phyloP scores from a whole-genome alignment of 2,888 invertebrate genomes.

The Dynastes grantii region DNA sequence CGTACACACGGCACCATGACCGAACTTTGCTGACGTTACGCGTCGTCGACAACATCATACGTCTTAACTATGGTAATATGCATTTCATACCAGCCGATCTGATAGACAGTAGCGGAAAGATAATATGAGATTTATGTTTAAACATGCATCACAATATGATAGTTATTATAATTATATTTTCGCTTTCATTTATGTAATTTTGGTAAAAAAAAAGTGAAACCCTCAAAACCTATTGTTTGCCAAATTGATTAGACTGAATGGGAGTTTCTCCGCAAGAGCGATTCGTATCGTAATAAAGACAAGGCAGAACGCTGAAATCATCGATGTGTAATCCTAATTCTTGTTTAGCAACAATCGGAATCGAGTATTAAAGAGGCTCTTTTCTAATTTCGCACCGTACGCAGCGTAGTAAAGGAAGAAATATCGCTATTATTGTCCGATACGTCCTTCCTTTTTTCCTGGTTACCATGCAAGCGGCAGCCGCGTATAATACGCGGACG shows the following conservation, averaged over 20 bases:
- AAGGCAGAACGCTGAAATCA: constrained; percentile 21
- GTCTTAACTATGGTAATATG: constrained; percentile 47
- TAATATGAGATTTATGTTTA: too few species aligned
- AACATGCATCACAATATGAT: too few species aligned
- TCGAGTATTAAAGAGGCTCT: constrained; percentile 50
- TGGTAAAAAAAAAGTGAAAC: too few species aligned
- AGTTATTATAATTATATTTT: too few species aligned
- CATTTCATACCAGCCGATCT: neutral
- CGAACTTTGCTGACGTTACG: constrained; percentile 26
- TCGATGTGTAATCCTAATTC: constrained; percentile 57
- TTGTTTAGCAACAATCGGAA: constrained; percentile 62
- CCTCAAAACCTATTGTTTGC: constrained; percentile 19
- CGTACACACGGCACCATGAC: neutral
- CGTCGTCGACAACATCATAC: constrained; percentile 38
- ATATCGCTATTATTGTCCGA: neutral
- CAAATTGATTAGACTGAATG: constrained; percentile 32
- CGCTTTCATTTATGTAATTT: too few species aligned
- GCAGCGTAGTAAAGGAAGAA: constrained; percentile 11
- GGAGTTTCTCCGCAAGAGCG: constrained; percentile 27
- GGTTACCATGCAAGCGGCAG: constrained; percentile 1
- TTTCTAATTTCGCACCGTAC: constrained; percentile 39
- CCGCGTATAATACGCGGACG: constrained; percentile 56
- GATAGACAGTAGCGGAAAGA: too few species aligned
- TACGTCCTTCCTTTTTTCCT: constrained; percentile 11
- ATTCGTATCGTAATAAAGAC: constrained; percentile 19